Base-by-base conservation (phyloP, 2,888 invertebrate genomes). In the Pollenia labialis region DNA sequence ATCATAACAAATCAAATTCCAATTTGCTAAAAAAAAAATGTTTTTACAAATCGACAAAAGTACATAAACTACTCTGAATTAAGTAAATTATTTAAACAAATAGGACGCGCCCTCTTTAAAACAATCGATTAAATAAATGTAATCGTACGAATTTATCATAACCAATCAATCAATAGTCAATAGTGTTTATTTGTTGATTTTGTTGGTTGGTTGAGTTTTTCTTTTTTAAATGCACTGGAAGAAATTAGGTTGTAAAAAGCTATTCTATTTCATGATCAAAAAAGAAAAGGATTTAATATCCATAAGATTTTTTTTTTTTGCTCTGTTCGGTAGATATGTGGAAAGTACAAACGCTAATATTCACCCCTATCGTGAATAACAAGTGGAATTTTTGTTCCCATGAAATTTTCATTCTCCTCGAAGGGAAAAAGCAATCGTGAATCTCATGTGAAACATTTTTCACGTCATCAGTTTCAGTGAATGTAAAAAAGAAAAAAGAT, bases 71-170 rank as follows among this genome's bases (percentile, higher is more conserved):
- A 64, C 50, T 69, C 76, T 68, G 54, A 84, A 74, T 77, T 86
- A 83, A 80, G 76, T 84, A 74, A 87, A 87, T 81, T 84, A 87
- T 87, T 84, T 74, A 77, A 87, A 77, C 71, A 87, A 87, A 84
- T 87, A 64, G 84, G 76, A 69, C 83, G 81, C 84, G 84, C 81
- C 87, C 87, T 87, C 84, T 80, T 80, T 80, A 69, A 62, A 64
- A 54, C 81, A 81, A 83, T 81, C 83, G 56, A 80, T 83, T 76
- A 72, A 81, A 87, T 72, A 84, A 81, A 81, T 77, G 77, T 81
- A 84, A 87, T 87, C 87, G 69, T 56, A 77, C 76, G 84, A 84
- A 81, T 87, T 87, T 87, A 87, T 87, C 87, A 77, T 68, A 74
- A 62, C 87, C 32, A 81, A 81, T 87, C 87, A 84, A 81, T 87